Conservation (phyloP, 2,113 vertebrate species). For the Lepus americanus region DNA sequence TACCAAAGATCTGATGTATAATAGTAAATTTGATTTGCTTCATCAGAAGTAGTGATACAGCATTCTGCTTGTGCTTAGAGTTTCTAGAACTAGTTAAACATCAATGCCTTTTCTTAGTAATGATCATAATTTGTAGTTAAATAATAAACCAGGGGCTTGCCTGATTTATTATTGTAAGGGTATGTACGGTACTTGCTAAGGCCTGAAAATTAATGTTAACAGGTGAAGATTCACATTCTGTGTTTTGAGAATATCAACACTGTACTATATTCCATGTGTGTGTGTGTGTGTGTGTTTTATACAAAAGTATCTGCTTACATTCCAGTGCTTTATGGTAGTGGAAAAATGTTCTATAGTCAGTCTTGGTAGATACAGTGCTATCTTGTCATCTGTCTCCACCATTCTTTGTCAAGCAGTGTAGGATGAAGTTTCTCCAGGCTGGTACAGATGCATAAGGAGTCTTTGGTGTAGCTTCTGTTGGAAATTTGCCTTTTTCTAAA, state of each 20-base stretch:
- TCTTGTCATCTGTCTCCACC: too few species aligned
- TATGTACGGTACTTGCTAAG: neutral
- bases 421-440: too few species aligned
- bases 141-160: constrained; percentile 25
- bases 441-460: too few species aligned
- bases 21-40: constrained; percentile 22
- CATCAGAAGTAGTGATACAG: neutral
- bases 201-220: constrained; percentile 57
- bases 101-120: neutral
- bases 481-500: too few species aligned
- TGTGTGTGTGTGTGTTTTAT: too few species aligned
- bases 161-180: constrained; percentile 8
- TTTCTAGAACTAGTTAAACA: constrained; percentile 57
- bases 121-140: constrained; percentile 24
- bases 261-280: neutral
- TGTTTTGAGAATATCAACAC: constrained; percentile 48
- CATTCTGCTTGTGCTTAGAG: neutral
- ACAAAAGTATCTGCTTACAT: too few species aligned
- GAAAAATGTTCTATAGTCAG: too few species aligned
- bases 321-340: too few species aligned
- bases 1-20: constrained; percentile 14
- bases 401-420: too few species aligned
- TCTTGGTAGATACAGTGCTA: too few species aligned
- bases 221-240: neutral
- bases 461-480: too few species aligned